phyloP scores from a whole-genome alignment of 2,113 vertebrate species.

The Pelobates fuscus region DNA sequence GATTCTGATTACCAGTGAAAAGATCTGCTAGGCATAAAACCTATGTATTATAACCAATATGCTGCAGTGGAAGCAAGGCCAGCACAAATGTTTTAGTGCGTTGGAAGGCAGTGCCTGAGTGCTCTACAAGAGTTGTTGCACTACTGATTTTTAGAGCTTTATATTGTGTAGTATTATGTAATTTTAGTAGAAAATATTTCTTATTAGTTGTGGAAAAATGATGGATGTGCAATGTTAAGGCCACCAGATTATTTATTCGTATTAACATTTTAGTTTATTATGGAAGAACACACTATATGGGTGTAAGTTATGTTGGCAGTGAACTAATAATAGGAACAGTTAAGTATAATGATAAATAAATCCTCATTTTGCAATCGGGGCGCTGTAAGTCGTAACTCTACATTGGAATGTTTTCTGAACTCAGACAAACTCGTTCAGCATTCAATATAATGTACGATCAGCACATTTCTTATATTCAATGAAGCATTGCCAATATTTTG shows the following conservation, averaged over 20 bases:
- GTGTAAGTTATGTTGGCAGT: conserved; percentile 24
- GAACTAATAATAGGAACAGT: conserved; percentile 7
- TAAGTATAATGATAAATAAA: neutral
- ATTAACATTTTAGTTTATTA: conserved; percentile 2
- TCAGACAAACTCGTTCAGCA: neutral
- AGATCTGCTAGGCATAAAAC: too few species aligned
- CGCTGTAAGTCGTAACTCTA: neutral
- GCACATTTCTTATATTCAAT: neutral
- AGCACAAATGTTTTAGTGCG: too few species aligned
- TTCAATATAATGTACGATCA: neutral
- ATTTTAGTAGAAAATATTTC: neutral
- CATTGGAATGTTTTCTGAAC: conserved; percentile 24
- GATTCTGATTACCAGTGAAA: too few species aligned
- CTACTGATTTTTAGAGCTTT: neutral
- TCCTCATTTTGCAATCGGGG: neutral
- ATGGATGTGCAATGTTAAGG: conserved; percentile 13
- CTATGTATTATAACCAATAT: too few species aligned
- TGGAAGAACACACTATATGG: neutral
- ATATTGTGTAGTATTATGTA: neutral
- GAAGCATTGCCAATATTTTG: neutral
- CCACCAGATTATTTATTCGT: conserved; percentile 12
- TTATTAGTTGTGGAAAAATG: neutral
- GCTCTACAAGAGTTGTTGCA: conserved; percentile 6
- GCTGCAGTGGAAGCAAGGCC: too few species aligned
- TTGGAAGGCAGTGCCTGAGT: neutral